Conservation (phyloP, 2,888 invertebrate genomes). For the Epirrhoe tristata region DNA sequence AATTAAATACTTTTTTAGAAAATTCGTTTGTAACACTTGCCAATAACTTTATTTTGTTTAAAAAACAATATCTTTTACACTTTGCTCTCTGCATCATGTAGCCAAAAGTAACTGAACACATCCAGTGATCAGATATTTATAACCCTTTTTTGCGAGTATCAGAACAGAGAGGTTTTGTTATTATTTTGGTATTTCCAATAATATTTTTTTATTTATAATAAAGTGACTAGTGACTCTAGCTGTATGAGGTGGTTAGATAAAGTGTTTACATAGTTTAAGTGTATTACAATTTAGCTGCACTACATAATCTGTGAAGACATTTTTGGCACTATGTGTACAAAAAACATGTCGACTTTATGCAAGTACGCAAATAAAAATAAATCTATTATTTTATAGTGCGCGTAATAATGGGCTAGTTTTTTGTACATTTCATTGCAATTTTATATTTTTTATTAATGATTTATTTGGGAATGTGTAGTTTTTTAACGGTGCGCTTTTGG, state of each 20-base stretch:
- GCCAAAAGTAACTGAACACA: conserved; percentile 5
- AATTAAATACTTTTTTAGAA: conserved; percentile 17
- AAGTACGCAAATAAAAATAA: no score
- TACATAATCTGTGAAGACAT: neutral
- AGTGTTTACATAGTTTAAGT: conserved; percentile 47
- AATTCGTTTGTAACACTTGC: conserved; percentile 27
- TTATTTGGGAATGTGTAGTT: neutral
- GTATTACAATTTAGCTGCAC: conserved; percentile 16
- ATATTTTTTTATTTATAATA: conserved; percentile 43
- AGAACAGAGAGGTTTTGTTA: conserved; percentile 8
- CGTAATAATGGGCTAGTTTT: neutral
- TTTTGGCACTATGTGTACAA: neutral
- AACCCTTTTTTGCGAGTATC: neutral
- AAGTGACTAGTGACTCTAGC: conserved; percentile 61
- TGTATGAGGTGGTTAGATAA: conserved; percentile 48
- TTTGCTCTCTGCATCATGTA: conserved; percentile 4
- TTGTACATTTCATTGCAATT: neutral
- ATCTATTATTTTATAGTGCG: no score
- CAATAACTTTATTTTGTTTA: conserved; percentile 7
- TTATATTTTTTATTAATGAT: neutral
- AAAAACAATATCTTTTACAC: no score
- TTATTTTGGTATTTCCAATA: conserved; percentile 11
- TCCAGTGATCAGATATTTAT: conserved; percentile 14
- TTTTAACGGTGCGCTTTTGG: neutral
- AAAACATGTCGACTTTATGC: neutral